Conservation (phyloP, 2,797 vertebrate species). For the Odontamblyopus rebecca region DNA sequence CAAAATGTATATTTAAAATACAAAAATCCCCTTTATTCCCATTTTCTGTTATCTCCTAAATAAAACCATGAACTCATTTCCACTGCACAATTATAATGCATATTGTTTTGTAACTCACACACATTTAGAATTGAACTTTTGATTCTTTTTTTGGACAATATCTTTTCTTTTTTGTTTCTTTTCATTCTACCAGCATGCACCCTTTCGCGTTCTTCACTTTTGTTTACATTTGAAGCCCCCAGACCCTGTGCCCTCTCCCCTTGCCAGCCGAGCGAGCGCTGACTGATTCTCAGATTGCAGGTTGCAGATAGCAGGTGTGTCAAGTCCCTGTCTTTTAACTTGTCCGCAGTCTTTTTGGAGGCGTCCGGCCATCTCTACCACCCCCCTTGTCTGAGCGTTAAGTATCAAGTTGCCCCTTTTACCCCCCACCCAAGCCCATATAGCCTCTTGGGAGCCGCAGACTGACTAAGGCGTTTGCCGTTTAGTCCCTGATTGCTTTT, state of each 20-base stretch:
- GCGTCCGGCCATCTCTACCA: conserved; percentile 55
- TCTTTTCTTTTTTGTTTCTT: not conserved
- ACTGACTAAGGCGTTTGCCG: conserved; percentile 55
- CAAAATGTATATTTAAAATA: not conserved
- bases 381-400: conserved; percentile 21
- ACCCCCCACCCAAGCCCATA: conserved; percentile 30
- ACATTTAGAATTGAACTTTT: not conserved
- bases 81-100: no score
- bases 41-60: not conserved
- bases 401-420: conserved; percentile 64
- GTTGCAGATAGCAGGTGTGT: conserved; percentile 72
- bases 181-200: not conserved
- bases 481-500: conserved; percentile 79
- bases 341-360: conserved; percentile 66
- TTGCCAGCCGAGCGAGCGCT: conserved; percentile 30
- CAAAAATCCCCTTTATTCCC: not conserved
- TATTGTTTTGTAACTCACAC: not conserved
- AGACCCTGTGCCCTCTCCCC: conserved; percentile 30
- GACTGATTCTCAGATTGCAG: conserved; percentile 68
- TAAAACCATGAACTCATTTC: not conserved
- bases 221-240: conserved; percentile 21
- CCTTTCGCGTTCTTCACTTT: not conserved
- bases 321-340: conserved; percentile 69
- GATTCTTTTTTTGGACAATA: not conserved
- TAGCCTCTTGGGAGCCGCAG: conserved; percentile 67